A percentile compares a stretch with the other conserved stretches of the same genome.
phyloP scores from a whole-genome alignment of 37 sponge, comb jelly and placozoan species.

The Axinella damicornis region DNA sequence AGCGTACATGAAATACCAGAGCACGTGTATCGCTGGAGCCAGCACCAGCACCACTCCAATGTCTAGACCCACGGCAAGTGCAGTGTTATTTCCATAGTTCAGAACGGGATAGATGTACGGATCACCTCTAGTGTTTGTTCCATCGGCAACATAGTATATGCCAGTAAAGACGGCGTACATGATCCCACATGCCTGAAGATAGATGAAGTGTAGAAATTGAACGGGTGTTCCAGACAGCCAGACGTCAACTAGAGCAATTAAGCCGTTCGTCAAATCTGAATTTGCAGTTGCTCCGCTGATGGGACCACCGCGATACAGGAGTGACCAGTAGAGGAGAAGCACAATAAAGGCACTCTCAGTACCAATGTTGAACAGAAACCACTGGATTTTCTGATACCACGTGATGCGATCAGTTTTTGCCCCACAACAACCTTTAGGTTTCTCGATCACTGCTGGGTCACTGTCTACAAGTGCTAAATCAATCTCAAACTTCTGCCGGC shows the following conservation, averaged over 20 bases:
- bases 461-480: no score
- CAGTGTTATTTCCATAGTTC: slow-evolving; percentile 64
- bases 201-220: slow-evolving; percentile 52
- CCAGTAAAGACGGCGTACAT: slow-evolving; percentile 65
- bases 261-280: slow-evolving; percentile 56
- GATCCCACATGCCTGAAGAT: slow-evolving; percentile 5
- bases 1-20: not conserved
- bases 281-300: slow-evolving; percentile 33
- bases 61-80: slow-evolving; percentile 18
- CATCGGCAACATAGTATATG: slow-evolving; percentile 67
- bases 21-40: slow-evolving; percentile 57
- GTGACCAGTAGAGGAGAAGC: slow-evolving; percentile 60
- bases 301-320: slow-evolving; percentile 31
- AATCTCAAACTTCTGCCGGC: not conserved
- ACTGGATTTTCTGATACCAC: slow-evolving; percentile 82
- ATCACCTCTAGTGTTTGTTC: slow-evolving; percentile 37
- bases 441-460: not conserved
- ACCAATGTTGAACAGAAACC: slow-evolving; percentile 53
- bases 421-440: slow-evolving; percentile 40
- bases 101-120: slow-evolving; percentile 63
- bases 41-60: slow-evolving; percentile 28
- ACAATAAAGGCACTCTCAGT: slow-evolving; percentile 24
- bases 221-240: slow-evolving; percentile 41
- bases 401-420: not conserved
- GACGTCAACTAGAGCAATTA: slow-evolving; percentile 64